Conservation (phyloP, 1,140 invertebrate genomes). For the Bombus terrestris region DNA sequence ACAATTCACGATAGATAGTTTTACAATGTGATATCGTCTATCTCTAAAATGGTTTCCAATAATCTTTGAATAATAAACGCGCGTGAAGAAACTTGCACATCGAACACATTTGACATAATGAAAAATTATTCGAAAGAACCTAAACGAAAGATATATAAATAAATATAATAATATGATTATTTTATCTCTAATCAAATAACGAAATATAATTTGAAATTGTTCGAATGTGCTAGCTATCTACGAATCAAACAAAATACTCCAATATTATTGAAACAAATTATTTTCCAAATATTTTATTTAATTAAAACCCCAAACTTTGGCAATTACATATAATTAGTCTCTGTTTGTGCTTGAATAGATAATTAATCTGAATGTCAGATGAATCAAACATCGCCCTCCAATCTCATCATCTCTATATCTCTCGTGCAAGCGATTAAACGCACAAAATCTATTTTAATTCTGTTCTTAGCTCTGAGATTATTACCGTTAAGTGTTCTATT, state of each 20-base stretch:
- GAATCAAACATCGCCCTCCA: not conserved
- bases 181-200: not conserved
- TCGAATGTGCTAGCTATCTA: no score
- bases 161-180: not conserved
- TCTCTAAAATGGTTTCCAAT: not conserved
- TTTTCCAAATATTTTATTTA: not conserved
- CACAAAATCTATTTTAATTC: not conserved
- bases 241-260: no score
- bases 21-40: not conserved
- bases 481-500: not conserved
- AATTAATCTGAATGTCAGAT: not conserved
- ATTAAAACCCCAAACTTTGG: not conserved
- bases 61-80: not conserved
- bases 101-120: not conserved
- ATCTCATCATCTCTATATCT: not conserved
- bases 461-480: not conserved
- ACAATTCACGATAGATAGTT: not conserved
- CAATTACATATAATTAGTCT: not conserved
- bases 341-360: not conserved
- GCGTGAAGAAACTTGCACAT: not conserved
- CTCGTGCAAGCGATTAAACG: not conserved
- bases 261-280: not conserved
- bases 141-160: not conserved
- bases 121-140: not conserved
- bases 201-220: not conserved